Conservation (phyloP, 2,888 invertebrate genomes). For the Pterostichus madidus region DNA sequence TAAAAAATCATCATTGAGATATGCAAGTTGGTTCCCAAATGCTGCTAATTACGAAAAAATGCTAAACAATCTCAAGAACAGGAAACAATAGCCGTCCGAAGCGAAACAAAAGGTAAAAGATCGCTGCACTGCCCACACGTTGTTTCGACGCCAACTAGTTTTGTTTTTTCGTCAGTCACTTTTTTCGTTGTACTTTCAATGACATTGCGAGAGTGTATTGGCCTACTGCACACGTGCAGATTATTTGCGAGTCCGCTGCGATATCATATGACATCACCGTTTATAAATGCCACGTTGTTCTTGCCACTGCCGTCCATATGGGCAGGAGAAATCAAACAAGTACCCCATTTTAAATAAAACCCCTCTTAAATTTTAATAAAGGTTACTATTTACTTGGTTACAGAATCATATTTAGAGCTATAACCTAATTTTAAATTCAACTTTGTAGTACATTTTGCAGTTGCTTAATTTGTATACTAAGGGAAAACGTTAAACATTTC, state of each 20-base stretch:
- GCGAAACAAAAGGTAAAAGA: conserved; percentile 52
- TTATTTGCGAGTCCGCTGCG: conserved; percentile 48
- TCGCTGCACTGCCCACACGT: conserved; percentile 49
- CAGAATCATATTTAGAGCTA: too few species aligned
- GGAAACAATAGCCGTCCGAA: conserved; percentile 31
- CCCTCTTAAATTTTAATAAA: too few species aligned
- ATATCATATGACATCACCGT: conserved; percentile 54
- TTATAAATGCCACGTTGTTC: conserved; percentile 39
- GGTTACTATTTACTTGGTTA: too few species aligned
- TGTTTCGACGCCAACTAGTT: conserved; percentile 39
- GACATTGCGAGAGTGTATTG: conserved; percentile 63
- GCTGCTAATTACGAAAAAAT: conserved; percentile 22
- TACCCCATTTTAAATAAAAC: too few species aligned
- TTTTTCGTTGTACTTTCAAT: conserved; percentile 60
- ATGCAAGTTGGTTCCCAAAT: conserved; percentile 26
- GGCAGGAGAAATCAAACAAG: not conserved
- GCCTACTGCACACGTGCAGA: conserved; percentile 57
- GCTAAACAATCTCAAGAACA: conserved; percentile 6
- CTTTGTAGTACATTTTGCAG: too few species aligned
- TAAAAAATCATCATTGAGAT: conserved; percentile 23
- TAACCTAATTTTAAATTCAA: too few species aligned
- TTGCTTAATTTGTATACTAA: too few species aligned
- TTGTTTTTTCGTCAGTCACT: conserved; percentile 54
- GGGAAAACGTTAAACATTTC: too few species aligned
- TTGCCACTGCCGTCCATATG: not conserved